Conservation (phyloP, 2,113 vertebrate genomes). For the Diadophis punctatus region DNA sequence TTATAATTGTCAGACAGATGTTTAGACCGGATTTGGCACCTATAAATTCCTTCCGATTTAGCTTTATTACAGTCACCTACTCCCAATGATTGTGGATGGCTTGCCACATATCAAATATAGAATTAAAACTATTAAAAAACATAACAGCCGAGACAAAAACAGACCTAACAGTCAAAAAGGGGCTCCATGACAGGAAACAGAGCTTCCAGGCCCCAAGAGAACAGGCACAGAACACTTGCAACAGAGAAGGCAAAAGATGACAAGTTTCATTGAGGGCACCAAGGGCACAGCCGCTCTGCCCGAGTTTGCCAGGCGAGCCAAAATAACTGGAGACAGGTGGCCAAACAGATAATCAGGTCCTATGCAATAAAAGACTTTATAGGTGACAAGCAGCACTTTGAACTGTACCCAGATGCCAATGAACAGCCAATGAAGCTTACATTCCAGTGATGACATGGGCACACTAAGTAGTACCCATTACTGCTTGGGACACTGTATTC, state of each 20-base stretch:
- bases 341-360: not conserved
- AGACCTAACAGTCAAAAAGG: not conserved
- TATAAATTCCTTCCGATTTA: not conserved
- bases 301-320: not conserved
- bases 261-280: not conserved
- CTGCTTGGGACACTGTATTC: not conserved
- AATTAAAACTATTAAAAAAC: not conserved
- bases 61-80: not conserved
- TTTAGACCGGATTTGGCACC: not conserved
- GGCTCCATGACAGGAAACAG: not conserved
- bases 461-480: not conserved
- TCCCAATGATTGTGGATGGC: not conserved
- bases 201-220: not conserved
- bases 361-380: not conserved
- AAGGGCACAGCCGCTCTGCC: not conserved
- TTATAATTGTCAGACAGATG: not conserved
- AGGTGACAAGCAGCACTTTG: not conserved
- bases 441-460: not conserved
- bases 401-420: not conserved
- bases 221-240: not conserved
- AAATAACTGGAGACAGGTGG: not conserved
- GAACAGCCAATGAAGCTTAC: too few relatives aligned
- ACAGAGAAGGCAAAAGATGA: not conserved
- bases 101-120: not conserved
- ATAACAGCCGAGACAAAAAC: not conserved